Evolutionary conservation across 2,888 invertebrate species (phyloP).

Genomic region (Oxycera nigricornis): DNA sequence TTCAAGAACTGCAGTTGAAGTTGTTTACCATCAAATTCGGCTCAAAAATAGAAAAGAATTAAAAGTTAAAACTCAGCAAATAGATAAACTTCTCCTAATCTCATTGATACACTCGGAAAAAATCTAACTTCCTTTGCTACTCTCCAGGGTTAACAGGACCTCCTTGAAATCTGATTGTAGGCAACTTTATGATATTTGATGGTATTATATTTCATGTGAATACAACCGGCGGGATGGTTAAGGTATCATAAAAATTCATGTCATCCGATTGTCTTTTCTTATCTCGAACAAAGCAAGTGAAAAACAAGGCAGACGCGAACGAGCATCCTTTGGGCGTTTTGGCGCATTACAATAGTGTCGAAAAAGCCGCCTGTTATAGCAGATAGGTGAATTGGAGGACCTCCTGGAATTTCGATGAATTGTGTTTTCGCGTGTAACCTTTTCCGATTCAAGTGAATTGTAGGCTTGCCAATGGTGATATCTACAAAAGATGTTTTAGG

Average conservation of each 20-base stretch:
- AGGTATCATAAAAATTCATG: slow-evolving; percentile 47
- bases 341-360: slow-evolving; percentile 54
- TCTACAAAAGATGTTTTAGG: too few species aligned
- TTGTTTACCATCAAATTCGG: too few species aligned
- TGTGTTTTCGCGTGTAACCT: slow-evolving; percentile 13
- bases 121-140: too few species aligned
- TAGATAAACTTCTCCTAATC: too few species aligned
- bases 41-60: too few species aligned
- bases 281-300: slow-evolving; percentile 11
- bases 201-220: slow-evolving; percentile 28
- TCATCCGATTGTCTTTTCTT: slow-evolving; percentile 50
- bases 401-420: slow-evolving; percentile 48
- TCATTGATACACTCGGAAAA: too few species aligned
- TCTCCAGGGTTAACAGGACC: slow-evolving; percentile 3
- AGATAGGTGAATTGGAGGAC: slow-evolving; percentile 47
- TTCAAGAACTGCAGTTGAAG: too few species aligned
- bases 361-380: slow-evolving; percentile 58
- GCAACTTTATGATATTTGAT: slow-evolving; percentile 19
- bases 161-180: background rate
- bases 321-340: slow-evolving; percentile 42
- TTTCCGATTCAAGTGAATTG: too few species aligned
- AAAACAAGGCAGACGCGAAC: background rate
- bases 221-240: slow-evolving; percentile 29
- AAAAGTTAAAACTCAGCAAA: too few species aligned
- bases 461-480: too few species aligned